Evolutionary conservation across 2,888 invertebrate genomes (phyloP), one percentile per base, ranked within the genome.

Genomic region (Temnothorax ravouxi): DNA sequence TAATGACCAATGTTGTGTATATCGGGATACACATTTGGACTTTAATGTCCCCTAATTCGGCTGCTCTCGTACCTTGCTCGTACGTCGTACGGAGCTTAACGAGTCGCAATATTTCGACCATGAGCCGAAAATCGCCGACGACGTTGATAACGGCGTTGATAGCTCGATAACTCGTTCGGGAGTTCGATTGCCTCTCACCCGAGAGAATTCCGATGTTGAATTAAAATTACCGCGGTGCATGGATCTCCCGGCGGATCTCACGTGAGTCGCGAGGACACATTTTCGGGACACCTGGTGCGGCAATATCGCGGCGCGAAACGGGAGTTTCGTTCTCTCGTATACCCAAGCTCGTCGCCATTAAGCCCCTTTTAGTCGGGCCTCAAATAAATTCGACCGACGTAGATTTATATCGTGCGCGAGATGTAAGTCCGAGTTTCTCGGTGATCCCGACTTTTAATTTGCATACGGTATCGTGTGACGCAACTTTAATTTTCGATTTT

Each of bases 401-500:
- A 72, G 72, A 80, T 80, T 59, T 38, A 72, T 59, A 79, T 69
- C 59, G 71, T 13, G 29, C 50, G 52, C 52, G 56, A 29, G 50
- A 47, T 67, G 52, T 80, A 72, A 72, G 59, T 50, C 38, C 34
- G 59, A 71, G 25, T 34, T 29, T 29, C 34, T 59, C 44, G 54
- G 67, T 54, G n/a, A 41, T 56, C n/a, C 41, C 47, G 47, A 25
- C 18, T 41, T n/a, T 38, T 61, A 59, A 80, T 80, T 80, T 80
- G 54, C 72, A 72, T 72, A 77, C 11, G 29, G 59, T 71, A 59
- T 41, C 71, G 69, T 29, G 56, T 59, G 72, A 80, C 79, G 72
- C 79, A 72, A 72, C 59, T 59, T 72, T 47, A 71, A 79, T 80
- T 67, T 47, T 50, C 59, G 72, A 72, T 80, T 71, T 71, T 59